Base-by-base conservation (phyloP, 1,140 invertebrate genomes). In the Lasaia peninsularis region DNA sequence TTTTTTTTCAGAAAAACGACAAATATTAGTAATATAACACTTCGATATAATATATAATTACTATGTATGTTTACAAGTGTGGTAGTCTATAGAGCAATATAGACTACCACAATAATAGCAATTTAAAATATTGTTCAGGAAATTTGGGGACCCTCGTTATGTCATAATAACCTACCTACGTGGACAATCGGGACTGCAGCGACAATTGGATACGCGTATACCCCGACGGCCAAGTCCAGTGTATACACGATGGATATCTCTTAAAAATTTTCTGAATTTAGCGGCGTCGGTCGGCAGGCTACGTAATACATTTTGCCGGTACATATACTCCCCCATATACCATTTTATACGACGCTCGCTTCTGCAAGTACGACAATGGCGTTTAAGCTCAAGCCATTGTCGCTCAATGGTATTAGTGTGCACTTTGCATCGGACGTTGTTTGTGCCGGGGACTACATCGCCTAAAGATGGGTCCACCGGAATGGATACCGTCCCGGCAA, bases 301-400 rank as follows among this genome's bases (percentile, higher is more conserved):
- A 31, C 31, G 24, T 1, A 60, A 31, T 9, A 52, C 16, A 37
- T 64, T 57, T n/a, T 57, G 49, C 2, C 58, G 31, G 51, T 60
- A 64, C 62, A 64, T 64, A 32, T 54, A 64, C 14, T 64, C 62
- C 2, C 62, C 62, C 55, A 60, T 58, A 20, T 56, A 63, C 56
- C 62, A 63, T 34, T 63, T 59, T 8, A 56, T 2, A 24, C 49
- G 53, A 2, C 49, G 56, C 9, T 52, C 18, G 11, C 53, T 59
- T 3, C 64, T 6, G 31, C 64, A 66, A n/a, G 63, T 48, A 1
- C 63, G 59, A n/a, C 56, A 58, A 14, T 56, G 59, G 2, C 32
- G 37, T 21, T 66, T 66, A 0, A 59, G 12, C 20, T 57, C 60
- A 7, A 56, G 48, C 59, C 56, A 59, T 16, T 62, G 63, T 31